Conservation (phyloP, 2,113 vertebrate genomes). For the Pluvianellus socialis region DNA sequence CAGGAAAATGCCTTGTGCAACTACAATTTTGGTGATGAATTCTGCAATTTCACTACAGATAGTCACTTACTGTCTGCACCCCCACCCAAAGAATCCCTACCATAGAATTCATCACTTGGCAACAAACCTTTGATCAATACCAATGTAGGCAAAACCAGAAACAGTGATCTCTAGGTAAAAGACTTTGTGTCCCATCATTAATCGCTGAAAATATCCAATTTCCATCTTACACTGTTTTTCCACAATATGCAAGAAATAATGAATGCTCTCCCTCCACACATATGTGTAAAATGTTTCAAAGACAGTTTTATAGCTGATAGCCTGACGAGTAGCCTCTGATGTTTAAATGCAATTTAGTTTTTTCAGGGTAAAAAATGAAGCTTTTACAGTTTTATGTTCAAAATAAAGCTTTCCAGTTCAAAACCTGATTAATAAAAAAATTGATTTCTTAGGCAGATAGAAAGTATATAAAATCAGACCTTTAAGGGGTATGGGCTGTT, state of each 20-base stretch:
- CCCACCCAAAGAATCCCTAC: rapidly evolving
- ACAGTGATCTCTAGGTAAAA: background rate
- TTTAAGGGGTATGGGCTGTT: background rate
- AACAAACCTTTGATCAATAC: background rate
- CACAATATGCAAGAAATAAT: background rate
- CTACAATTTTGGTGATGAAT: background rate
- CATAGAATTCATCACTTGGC: background rate
- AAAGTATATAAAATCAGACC: slow-evolving; percentile 3
- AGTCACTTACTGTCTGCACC: background rate
- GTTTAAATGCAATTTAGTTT: background rate
- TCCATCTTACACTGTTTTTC: background rate
- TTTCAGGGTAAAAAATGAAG: background rate
- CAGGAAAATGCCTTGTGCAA: background rate
- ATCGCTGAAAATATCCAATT: background rate
- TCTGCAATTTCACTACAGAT: background rate
- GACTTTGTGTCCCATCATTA: background rate
- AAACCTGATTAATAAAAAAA: background rate
- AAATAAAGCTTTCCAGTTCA: background rate
- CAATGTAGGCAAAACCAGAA: background rate
- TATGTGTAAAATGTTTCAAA: background rate
- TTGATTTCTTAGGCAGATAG: background rate
- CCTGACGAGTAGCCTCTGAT: background rate
- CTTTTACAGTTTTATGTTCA: slow-evolving; percentile 1
- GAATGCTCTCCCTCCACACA: background rate
- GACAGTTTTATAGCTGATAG: background rate